phyloP scores from a whole-genome alignment of 1,140 invertebrate species.

The Trissolcus basalis region DNA sequence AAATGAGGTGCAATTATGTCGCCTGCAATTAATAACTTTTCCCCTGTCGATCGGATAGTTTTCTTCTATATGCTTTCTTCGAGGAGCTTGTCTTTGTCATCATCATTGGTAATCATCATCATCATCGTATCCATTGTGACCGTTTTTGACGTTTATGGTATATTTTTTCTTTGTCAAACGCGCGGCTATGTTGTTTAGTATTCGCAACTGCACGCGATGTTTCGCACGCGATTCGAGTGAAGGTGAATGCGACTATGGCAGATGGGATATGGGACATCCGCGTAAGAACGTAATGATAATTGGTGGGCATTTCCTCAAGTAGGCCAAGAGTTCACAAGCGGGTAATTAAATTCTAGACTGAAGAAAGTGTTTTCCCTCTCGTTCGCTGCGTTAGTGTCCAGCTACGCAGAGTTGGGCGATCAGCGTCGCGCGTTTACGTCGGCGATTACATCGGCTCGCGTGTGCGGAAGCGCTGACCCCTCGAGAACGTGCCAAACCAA shows the following conservation, averaged over 20 bases:
- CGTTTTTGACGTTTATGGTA: constrained; percentile 6
- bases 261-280: constrained; percentile 56
- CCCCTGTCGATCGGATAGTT: no score
- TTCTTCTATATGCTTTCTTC: no score
- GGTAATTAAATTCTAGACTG: constrained; percentile 67
- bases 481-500: constrained; percentile 9
- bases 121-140: constrained; percentile 1
- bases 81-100: no score
- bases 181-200: constrained; percentile 19
- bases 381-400: constrained; percentile 44
- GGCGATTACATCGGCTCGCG: constrained; percentile 26
- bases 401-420: constrained; percentile 22
- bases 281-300: constrained; percentile 49
- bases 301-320: constrained; percentile 58
- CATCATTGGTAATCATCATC: constrained; percentile 2
- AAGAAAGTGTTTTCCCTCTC: constrained; percentile 69
- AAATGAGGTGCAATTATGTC: no score
- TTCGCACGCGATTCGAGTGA: constrained; percentile 49
- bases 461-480: constrained; percentile 34
- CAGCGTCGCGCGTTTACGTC: constrained; percentile 13
- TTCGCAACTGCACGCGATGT: constrained; percentile 32
- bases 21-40: no score
- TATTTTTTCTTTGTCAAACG: constrained; percentile 21
- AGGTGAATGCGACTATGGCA: constrained; percentile 31
- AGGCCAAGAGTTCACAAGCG: constrained; percentile 66